Conservation (phyloP, 2,888 invertebrate genomes). For the Platerodrilus igneus region DNA sequence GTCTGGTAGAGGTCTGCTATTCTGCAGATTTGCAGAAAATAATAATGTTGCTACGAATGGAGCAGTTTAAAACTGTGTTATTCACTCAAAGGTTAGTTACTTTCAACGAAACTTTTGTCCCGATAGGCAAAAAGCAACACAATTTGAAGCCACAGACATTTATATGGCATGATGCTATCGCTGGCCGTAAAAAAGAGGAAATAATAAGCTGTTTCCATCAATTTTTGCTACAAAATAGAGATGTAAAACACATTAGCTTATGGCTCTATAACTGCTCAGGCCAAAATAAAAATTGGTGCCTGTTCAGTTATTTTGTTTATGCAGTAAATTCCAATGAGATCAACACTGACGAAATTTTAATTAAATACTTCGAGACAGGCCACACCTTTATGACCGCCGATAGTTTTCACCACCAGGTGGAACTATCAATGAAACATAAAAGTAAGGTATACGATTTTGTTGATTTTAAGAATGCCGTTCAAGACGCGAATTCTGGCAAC, state of each 20-base stretch:
- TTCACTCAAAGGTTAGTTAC: constrained; percentile 9
- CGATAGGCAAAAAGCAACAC: constrained; percentile 1
- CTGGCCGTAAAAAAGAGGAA: constrained; percentile 14
- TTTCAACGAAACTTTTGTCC: constrained; percentile 7
- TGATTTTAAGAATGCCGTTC: constrained; percentile 6
- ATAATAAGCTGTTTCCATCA: constrained; percentile 19
- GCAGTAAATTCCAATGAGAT: constrained; percentile 1
- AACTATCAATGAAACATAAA: constrained; percentile 9
- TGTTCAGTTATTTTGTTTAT: constrained; percentile 1
- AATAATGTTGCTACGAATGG: too few species aligned
- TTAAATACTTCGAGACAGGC: constrained; percentile 15
- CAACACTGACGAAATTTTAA: neutral
- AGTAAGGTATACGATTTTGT: constrained; percentile 12
- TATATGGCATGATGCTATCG: constrained; percentile 16
- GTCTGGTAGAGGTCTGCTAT: too few species aligned
- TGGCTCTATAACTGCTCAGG: constrained; percentile 25
- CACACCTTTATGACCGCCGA: constrained; percentile 14
- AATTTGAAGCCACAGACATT: too few species aligned
- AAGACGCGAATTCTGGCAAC: constrained; percentile 5
- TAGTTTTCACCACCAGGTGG: constrained; percentile 13
- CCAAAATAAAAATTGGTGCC: constrained; percentile 8
- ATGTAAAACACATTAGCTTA: constrained; percentile 15
- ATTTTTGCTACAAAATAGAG: constrained; percentile 17
- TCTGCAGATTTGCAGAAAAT: too few species aligned
- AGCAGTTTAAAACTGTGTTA: too few species aligned